Evolutionary conservation across 2,113 vertebrate genomes (phyloP).

Genomic region (Oostethus manadensis): DNA sequence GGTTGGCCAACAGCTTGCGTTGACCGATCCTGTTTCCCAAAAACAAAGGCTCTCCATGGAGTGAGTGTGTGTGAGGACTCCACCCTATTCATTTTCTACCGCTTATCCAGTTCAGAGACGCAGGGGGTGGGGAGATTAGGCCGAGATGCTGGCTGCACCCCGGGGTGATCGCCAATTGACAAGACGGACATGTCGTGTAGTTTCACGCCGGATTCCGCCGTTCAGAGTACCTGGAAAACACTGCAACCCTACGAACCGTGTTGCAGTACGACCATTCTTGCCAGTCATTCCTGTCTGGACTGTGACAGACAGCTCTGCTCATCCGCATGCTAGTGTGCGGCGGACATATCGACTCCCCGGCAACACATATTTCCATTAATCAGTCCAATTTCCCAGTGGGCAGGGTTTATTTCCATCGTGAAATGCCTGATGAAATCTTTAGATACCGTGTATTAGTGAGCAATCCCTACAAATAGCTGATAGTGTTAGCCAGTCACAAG

Average conservation of each 20-base stretch:
- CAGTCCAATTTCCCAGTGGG: conserved; percentile 83
- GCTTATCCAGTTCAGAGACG: too few species aligned
- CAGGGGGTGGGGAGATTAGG: too few species aligned
- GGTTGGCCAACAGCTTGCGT: too few species aligned
- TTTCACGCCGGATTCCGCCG: too few species aligned
- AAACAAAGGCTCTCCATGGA: too few species aligned
- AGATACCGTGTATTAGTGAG: conserved; percentile 79
- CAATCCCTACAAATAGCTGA: conserved; percentile 76
- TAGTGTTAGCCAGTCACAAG: conserved; percentile 84
- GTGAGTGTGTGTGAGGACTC: too few species aligned
- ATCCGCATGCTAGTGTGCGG: conserved; percentile 60
- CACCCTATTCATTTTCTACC: too few species aligned
- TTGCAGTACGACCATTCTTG: neutral
- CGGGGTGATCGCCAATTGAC: too few species aligned
- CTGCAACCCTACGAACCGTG: neutral
- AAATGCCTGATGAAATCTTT: conserved; percentile 87
- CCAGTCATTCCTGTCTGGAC: conserved; percentile 34
- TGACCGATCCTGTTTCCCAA: too few species aligned
- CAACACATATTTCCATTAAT: conserved; percentile 80
- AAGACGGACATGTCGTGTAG: too few species aligned
- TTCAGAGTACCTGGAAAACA: too few species aligned
- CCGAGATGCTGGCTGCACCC: too few species aligned
- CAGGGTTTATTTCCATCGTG: conserved; percentile 85
- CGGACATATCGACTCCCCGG: conserved; percentile 66
- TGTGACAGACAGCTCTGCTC: conserved; percentile 57